Evolutionary conservation across 2,797 vertebrate genomes (phyloP).

Genomic region (Danionella dracula): DNA sequence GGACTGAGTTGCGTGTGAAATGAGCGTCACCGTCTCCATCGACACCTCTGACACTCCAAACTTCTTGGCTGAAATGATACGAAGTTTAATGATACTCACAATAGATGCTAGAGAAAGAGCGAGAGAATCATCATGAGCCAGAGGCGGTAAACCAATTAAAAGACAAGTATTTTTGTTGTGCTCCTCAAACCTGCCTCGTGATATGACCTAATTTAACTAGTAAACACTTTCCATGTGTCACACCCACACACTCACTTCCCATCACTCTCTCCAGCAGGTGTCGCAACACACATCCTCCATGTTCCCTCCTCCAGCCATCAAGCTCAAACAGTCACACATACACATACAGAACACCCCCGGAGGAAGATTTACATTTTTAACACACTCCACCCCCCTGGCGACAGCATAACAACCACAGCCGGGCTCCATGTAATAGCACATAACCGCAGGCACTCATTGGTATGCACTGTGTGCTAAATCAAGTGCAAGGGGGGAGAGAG

Average conservation of each 20-base stretch:
- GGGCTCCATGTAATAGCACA: slow-evolving; percentile 45
- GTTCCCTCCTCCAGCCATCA: slow-evolving; percentile 8
- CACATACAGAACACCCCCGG: slow-evolving; percentile 14
- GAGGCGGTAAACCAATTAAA: neutral
- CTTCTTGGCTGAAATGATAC: slow-evolving; percentile 74
- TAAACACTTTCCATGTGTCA: slow-evolving; percentile 18
- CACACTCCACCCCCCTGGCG: slow-evolving; percentile 36
- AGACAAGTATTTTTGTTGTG: slow-evolving; percentile 17
- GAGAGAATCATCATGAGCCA: neutral
- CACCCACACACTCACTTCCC: slow-evolving; percentile 16
- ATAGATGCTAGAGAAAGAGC: neutral
- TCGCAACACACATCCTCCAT: neutral
- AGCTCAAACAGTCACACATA: neutral
- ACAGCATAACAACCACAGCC: slow-evolving; percentile 45
- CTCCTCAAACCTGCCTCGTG: neutral
- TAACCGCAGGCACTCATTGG: slow-evolving; percentile 39
- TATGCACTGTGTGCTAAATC: slow-evolving; percentile 44
- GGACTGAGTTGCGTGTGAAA: slow-evolving; percentile 87
- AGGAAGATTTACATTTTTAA: slow-evolving; percentile 48
- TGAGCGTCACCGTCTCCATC: slow-evolving; percentile 84
- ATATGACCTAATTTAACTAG: slow-evolving; percentile 23
- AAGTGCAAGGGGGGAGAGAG: slow-evolving; percentile 30
- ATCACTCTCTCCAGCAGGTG: slow-evolving; percentile 29
- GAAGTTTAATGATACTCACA: neutral
- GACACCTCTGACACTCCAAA: slow-evolving; percentile 86